These are phyloP conservation scores for Oligia latruncula DNA, from an alignment of 2,888 invertebrate species.

Conservation along the genomic window DNA sequence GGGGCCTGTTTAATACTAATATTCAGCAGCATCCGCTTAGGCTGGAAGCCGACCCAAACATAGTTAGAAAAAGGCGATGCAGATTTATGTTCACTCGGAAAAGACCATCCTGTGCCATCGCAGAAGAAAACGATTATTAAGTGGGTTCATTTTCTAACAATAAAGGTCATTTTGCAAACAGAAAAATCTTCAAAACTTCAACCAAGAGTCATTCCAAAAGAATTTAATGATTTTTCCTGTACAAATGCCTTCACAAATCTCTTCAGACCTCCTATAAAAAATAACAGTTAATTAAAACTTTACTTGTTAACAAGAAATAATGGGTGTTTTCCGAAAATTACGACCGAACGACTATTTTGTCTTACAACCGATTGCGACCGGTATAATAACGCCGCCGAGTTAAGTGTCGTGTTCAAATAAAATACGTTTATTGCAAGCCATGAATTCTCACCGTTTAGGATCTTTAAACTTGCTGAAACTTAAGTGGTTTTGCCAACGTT, in stretches of 20 bases:
- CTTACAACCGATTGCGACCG: slow-evolving; percentile 29
- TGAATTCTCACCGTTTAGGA: slow-evolving; percentile 45
- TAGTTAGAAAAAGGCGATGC: neutral
- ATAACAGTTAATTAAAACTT: slow-evolving; percentile 38
- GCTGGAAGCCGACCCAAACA: too few species aligned
- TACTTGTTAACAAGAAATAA: neutral
- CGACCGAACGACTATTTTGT: slow-evolving; percentile 32
- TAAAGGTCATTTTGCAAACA: neutral
- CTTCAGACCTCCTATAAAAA: slow-evolving; percentile 13
- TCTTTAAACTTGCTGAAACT: slow-evolving; percentile 40
- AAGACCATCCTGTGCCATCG: neutral
- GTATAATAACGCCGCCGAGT: slow-evolving; percentile 24
- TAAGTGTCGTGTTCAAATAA: slow-evolving; percentile 41
- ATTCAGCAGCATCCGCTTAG: too few species aligned
- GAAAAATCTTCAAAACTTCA: neutral
- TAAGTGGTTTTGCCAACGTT: slow-evolving; percentile 13
- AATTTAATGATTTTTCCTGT: neutral
- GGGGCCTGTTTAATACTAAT: too few species aligned
- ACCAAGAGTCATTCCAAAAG: neutral
- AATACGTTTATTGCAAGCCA: slow-evolving; percentile 46
- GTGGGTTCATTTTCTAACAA: neutral
- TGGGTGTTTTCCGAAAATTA: slow-evolving; percentile 33
- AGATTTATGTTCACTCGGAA: neutral
- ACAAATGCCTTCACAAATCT: slow-evolving; percentile 1
- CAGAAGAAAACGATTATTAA: neutral